Conservation (phyloP, 64 coral and sea anemone genomes). For the Montipora sp. region DNA sequence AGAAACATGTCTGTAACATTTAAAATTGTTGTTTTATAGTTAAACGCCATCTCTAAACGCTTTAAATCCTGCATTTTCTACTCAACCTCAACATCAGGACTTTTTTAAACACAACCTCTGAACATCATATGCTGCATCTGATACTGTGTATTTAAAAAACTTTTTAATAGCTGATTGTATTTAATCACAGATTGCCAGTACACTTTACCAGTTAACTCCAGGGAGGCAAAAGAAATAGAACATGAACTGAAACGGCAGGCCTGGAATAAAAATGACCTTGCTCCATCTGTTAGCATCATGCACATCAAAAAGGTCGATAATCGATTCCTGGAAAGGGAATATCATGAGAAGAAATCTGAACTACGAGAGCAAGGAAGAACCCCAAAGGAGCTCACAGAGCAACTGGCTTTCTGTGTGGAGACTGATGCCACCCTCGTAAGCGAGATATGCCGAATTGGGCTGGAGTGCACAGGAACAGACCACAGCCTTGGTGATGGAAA, state of each 20-base stretch:
- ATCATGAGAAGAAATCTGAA: slow-evolving; percentile 57
- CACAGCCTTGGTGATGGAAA: slow-evolving; percentile 67
- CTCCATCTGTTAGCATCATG: slow-evolving; percentile 28
- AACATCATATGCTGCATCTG: neutral
- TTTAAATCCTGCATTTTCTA: too few species aligned
- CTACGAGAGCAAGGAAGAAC: slow-evolving; percentile 63
- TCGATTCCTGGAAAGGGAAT: slow-evolving; percentile 49
- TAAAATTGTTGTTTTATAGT: too few species aligned
- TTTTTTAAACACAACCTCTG: neutral
- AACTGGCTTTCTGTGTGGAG: slow-evolving; percentile 72
- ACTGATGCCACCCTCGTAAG: slow-evolving; percentile 27
- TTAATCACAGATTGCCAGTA: slow-evolving; percentile 65
- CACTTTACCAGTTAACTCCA: slow-evolving; percentile 63
- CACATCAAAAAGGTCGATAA: slow-evolving; percentile 80
- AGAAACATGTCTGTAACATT: too few species aligned
- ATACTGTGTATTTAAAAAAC: too few species aligned
- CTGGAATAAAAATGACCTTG: slow-evolving; percentile 65
- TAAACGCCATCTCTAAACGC: too few species aligned
- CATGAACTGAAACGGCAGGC: slow-evolving; percentile 27
- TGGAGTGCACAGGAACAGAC: slow-evolving; percentile 57
- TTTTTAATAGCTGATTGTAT: neutral
- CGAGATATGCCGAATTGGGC: slow-evolving; percentile 65
- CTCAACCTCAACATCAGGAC: too few species aligned
- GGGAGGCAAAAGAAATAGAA: slow-evolving; percentile 78
- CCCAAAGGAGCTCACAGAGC: slow-evolving; percentile 60